Evolutionary conservation across 2,888 invertebrate genomes (phyloP), one percentile per base, ranked within the genome.

Genomic region (Rhopalosiphum nymphaeae): DNA sequence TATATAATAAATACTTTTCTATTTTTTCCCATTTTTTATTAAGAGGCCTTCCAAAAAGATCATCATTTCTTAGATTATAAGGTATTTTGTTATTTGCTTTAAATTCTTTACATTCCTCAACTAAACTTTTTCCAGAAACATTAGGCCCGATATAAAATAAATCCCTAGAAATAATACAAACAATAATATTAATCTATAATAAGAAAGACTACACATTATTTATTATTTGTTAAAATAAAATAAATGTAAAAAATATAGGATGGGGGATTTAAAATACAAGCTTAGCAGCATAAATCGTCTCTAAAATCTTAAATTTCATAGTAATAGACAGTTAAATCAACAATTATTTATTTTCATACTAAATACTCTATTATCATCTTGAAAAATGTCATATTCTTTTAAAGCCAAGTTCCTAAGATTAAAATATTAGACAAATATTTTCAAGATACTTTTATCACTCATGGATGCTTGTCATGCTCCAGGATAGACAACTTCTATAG

Each of bases 11-110:
- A n/a, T 89, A 93, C 93, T 89, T 36, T 57, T 89, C 46, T 36
- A 84, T 16, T 84, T 89, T 57, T 36, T 93, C 42, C 94, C 94
- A 94, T 49, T 61, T 42, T 61, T n/a, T 53, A 90, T 5, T 91
- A 25, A 94, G 26, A 16, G 94, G 94, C 29, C 3, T 90, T 53
- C 94, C 94, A 94, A 94, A 94, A 61, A 94, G 57, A 44, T 94
- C 42, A 90, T 94, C 94, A 94, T 94, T 94, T 29, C 67, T 53
- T 5, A 94, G 61, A 85, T 90, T 90, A 61, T 90, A 91, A 2
- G 29, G 2, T 86, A 49, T 61, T 90, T 89, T 67, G 0, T 85
- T 9, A 21, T 44, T 85, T 46, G 46, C 42, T 94, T 94, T 91
- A 16, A 61, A 36, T 90, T 86, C 21, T 53, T 57, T 84, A 53